Evolutionary conservation across 2,888 invertebrate species (phyloP), one percentile per base, ranked within the genome.

Genomic region (Epinotia ramella): DNA sequence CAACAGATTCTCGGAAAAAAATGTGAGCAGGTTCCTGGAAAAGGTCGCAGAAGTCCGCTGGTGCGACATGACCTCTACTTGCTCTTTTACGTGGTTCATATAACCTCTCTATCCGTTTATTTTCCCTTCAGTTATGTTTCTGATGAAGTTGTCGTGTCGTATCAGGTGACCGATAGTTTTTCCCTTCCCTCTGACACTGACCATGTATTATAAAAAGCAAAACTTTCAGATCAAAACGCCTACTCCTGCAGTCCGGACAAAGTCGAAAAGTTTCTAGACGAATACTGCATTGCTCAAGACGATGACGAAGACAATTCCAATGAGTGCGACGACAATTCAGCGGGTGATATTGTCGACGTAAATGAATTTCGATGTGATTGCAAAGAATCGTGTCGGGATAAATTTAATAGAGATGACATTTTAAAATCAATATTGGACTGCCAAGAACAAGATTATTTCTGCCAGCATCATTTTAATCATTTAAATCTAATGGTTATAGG

Each of bases 341-440:
- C 18, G 3, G 44, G 12, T 12, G 44, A 18, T 1, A 6, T 20
- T 1, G 20, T 20, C 0, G 64, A 64, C 11, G 18, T 64, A 2
- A 20, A 64, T 7, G 13, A 46, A 13, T 12, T 18, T 7, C 44
- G 64, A 12, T 64, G 64, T 16, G 64, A 20, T 12, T 64, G 64
- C 46, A 44, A 18, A 20, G 9, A 13, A 13, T 20, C 44, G 18
- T 64, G 64, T 20, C 13, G 18, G 2, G n/a, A 44, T 7, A 64
- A 46, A 40, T 44, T 64, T 46, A 44, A 46, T 12, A 44, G 64
- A 24, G 44, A 46, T 13, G 44, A 46, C 0, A 20, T 64, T 13
- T 13, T 64, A 4, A 64, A 64, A 20, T 44, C 64, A 7, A 64
- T 44, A 3, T 44, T 64, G 6, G 64, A 64, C 46, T 64, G 64